A percentile compares a stretch with the other conserved stretches of the same genome.
Conservation (phyloP, 2,797 vertebrate species). For the Hemibagrus guttatus region DNA sequence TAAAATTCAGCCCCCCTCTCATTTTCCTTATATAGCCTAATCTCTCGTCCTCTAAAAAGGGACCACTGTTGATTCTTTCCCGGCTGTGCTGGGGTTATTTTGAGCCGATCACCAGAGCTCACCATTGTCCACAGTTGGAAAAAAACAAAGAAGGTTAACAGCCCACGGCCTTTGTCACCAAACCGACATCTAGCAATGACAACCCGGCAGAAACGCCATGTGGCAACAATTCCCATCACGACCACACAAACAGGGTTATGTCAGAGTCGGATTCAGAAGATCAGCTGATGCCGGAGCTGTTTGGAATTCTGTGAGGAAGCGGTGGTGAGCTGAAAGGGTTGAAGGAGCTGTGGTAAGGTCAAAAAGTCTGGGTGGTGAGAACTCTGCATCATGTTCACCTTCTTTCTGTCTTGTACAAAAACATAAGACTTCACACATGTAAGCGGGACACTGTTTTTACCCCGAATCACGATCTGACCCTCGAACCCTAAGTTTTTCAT, state of each 20-base stretch:
- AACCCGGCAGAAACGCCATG: neutral
- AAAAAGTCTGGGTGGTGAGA: neutral
- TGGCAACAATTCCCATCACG: neutral
- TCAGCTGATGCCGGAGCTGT: neutral
- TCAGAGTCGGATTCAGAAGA: neutral
- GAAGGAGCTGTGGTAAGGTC: neutral
- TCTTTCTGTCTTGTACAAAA: neutral
- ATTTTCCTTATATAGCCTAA: conserved; percentile 63
- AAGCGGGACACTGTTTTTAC: neutral
- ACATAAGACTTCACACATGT: neutral
- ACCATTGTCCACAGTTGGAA: conserved; percentile 67
- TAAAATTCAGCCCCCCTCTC: neutral
- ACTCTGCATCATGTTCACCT: neutral
- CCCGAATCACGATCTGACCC: neutral
- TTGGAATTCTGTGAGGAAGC: neutral
- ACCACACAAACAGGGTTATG: neutral
- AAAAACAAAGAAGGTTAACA: conserved; percentile 61
- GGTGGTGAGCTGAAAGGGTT: neutral
- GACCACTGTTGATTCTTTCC: conserved; percentile 61
- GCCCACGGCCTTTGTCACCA: conserved; percentile 29
- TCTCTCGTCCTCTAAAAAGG: conserved; percentile 63
- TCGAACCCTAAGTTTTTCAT: no score
- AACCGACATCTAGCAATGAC: conserved; percentile 4
- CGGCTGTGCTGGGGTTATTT: conserved; percentile 67
- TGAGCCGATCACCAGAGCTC: conserved; percentile 60